Conservation (phyloP, 92 coral and sea anemone species). For the Zoanthus gigantus region DNA sequence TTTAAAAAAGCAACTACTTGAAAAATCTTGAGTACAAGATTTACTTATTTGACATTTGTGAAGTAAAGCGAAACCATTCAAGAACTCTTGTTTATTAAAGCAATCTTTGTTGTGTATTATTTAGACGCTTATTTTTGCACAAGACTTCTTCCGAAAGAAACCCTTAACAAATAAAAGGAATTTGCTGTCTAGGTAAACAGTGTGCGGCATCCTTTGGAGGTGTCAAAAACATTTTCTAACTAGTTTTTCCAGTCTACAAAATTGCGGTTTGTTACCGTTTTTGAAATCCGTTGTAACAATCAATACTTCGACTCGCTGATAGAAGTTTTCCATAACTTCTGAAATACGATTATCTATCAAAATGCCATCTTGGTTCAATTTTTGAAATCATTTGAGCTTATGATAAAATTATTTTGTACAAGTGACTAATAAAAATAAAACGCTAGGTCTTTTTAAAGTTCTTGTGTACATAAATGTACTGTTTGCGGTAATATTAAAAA, state of each 20-base stretch:
- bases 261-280: constrained; percentile 34
- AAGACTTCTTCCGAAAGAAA: neutral
- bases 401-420: constrained; percentile 1
- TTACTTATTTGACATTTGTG: constrained; percentile 15
- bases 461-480: constrained; percentile 28
- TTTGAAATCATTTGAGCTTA: neutral
- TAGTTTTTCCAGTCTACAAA: neutral
- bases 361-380: neutral
- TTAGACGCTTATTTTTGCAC: constrained; percentile 1
- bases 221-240: constrained; percentile 9
- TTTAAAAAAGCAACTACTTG: constrained; percentile 59
- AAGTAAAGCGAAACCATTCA: neutral
- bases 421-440: constrained; percentile 25
- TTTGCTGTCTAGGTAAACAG: constrained; percentile 23
- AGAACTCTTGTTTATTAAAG: neutral
- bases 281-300: constrained; percentile 27
- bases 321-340: constrained; percentile 9
- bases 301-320: constrained; percentile 20
- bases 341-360: neutral
- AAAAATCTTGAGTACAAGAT: constrained; percentile 31
- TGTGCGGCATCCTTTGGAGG: constrained; percentile 37
- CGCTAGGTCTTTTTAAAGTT: neutral
- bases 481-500: neutral
- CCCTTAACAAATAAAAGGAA: neutral
- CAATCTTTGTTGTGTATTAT: neutral